A percentile compares a stretch with the other conserved stretches of the same genome.
Evolutionary conservation across 92 coral and sea anemone species (phyloP).

Genomic region (Galaxea fascicularis): DNA sequence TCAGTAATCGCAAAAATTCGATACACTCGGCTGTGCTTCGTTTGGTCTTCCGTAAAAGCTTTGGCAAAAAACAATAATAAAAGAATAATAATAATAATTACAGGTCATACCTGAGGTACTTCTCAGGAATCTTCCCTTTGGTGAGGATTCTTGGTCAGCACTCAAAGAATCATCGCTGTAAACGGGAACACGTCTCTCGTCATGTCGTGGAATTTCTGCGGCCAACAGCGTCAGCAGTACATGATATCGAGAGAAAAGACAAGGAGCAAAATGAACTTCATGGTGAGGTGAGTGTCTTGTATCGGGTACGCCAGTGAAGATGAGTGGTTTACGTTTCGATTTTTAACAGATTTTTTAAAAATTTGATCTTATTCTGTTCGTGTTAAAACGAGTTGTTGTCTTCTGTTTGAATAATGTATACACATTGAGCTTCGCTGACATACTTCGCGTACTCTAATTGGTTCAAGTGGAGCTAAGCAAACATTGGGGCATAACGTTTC

Average conservation of each 20-base stretch:
- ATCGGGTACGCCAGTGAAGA: not conserved
- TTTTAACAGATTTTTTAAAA: not conserved
- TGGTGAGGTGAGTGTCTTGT: not conserved
- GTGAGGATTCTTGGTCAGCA: not conserved
- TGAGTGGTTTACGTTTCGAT: not conserved
- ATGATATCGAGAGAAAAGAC: not conserved
- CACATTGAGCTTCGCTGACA: not conserved
- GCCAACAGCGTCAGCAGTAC: not conserved
- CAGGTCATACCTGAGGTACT: not conserved
- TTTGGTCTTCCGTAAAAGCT: too few relatives aligned
- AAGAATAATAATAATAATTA: too few relatives aligned
- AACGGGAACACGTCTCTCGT: not conserved
- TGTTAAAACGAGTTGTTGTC: not conserved
- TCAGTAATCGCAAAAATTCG: too few relatives aligned
- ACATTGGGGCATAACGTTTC: too few relatives aligned
- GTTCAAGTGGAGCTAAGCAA: too few relatives aligned
- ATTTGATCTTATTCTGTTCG: not conserved
- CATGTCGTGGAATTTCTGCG: not conserved
- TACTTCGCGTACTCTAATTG: not conserved
- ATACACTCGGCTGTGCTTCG: too few relatives aligned
- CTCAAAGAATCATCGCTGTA: not conserved
- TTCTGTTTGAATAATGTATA: not conserved
- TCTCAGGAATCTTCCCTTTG: not conserved
- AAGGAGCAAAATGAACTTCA: not conserved
- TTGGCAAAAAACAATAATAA: too few relatives aligned